phyloP scores from a whole-genome alignment of 1,140 invertebrate genomes.

The Scylla paramamosain region DNA sequence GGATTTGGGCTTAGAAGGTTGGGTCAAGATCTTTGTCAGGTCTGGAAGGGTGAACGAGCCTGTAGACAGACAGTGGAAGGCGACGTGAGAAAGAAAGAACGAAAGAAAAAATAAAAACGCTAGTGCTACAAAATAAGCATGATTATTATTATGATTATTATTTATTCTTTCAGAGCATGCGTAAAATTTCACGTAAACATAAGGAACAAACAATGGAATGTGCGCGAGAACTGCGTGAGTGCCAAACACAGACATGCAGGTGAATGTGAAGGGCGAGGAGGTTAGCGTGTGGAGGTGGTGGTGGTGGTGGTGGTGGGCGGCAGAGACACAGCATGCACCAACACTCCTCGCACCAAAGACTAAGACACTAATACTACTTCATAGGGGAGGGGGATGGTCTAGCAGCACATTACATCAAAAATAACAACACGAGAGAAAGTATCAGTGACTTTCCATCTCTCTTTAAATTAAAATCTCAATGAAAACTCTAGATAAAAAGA shows the following conservation, averaged over 20 bases:
- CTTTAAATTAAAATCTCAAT: not conserved
- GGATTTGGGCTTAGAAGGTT: conserved; percentile 64
- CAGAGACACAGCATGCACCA: conserved; percentile 6
- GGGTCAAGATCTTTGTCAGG: conserved; percentile 70
- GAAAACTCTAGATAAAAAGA: not conserved
- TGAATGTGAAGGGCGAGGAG: not conserved
- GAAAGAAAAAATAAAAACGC: conserved; percentile 21
- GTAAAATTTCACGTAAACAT: not conserved
- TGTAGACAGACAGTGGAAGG: conserved; percentile 74
- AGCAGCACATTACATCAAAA: not conserved
- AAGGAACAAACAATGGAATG: not conserved
- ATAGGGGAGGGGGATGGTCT: not conserved
- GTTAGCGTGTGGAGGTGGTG: not conserved
- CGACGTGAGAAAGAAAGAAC: conserved; percentile 65
- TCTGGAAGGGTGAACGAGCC: conserved; percentile 72
- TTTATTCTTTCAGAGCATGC: conserved; percentile 11
- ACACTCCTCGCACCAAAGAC: not conserved
- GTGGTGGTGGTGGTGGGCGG: not conserved
- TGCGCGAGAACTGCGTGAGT: not conserved
- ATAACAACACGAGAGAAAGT: not conserved
- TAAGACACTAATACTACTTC: not conserved
- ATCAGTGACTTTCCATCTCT: not conserved
- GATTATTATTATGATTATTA: conserved; percentile 28
- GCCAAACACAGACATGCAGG: not conserved
- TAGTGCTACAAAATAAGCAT: conserved; percentile 42